Conservation (phyloP, 2,113 vertebrate genomes). For the Brienomyrus brachyistius region DNA sequence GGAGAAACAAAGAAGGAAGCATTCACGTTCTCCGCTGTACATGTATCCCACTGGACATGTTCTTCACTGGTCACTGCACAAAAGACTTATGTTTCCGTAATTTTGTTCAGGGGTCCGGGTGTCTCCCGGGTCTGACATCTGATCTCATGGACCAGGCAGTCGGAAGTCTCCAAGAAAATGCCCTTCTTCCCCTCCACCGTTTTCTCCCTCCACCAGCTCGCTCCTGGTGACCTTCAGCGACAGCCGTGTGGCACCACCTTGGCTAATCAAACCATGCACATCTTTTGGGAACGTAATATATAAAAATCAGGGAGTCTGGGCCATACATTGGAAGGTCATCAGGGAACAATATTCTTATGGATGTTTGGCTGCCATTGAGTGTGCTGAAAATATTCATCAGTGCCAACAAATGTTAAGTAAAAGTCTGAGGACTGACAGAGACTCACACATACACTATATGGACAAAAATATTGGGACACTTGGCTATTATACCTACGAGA, state of each 20-base stretch:
- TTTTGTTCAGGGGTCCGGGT: neutral
- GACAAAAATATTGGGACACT: neutral
- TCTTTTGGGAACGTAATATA: neutral
- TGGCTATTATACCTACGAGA: neutral
- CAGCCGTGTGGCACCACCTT: neutral
- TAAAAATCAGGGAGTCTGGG: neutral
- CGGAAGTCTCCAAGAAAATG: neutral
- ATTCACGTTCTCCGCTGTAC: neutral
- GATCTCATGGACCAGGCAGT: neutral
- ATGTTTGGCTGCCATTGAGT: neutral
- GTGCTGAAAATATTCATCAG: neutral
- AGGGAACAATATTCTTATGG: neutral
- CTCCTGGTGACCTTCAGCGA: neutral
- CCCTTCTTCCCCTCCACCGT: neutral
- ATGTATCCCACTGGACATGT: neutral
- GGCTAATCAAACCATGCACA: neutral
- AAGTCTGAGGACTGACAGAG: neutral
- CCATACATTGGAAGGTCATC: neutral
- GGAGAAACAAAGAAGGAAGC: neutral
- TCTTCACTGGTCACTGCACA: neutral
- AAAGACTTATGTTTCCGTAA: neutral
- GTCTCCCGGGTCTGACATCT: neutral
- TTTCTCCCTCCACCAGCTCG: neutral
- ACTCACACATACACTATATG: neutral
- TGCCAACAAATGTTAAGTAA: neutral